Conservation (phyloP, 2,888 invertebrate species). For the Ptychoptera albimana region DNA sequence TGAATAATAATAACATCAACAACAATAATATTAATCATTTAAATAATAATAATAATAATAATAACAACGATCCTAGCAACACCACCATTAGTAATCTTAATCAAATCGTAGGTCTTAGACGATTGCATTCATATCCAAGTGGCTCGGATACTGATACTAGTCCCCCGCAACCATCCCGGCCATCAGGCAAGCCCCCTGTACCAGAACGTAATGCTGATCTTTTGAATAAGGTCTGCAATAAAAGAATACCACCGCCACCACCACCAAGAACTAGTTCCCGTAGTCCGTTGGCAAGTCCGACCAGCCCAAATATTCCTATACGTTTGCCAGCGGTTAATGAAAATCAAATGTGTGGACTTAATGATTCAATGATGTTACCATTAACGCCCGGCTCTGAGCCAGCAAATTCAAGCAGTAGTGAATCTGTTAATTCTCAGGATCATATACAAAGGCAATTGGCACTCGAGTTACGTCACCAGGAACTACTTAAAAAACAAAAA, state of each 20-base stretch:
- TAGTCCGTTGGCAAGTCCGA: conserved; percentile 73
- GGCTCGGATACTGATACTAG: conserved; percentile 69
- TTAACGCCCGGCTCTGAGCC: conserved; percentile 13
- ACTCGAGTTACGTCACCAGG: conserved; percentile 76
- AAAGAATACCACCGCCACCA: conserved; percentile 77
- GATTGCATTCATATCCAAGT: conserved; percentile 73
- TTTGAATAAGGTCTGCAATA: conserved; percentile 50
- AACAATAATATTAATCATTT: no score
- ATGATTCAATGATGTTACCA: neutral
- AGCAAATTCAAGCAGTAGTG: conserved; percentile 57
- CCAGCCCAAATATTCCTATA: conserved; percentile 51
- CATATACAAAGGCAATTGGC: conserved; percentile 55
- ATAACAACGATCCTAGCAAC: conserved; percentile 26
- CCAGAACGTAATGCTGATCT: conserved; percentile 69
- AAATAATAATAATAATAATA: conserved; percentile 1
- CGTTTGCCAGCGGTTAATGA: conserved; percentile 32
- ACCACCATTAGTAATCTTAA: conserved; percentile 33
- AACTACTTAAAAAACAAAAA: conserved; percentile 71
- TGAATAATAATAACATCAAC: no score
- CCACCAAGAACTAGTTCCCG: conserved; percentile 83
- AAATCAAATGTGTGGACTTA: conserved; percentile 14
- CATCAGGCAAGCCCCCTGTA: conserved; percentile 57
- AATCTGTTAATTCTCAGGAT: conserved; percentile 59
- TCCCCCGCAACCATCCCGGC: conserved; percentile 51
- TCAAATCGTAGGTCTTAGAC: conserved; percentile 42